A percentile compares a stretch with the other conserved stretches of the same genome.
Evolutionary conservation across 2,888 invertebrate genomes (phyloP).

Genomic region (Mantis religiosa): DNA sequence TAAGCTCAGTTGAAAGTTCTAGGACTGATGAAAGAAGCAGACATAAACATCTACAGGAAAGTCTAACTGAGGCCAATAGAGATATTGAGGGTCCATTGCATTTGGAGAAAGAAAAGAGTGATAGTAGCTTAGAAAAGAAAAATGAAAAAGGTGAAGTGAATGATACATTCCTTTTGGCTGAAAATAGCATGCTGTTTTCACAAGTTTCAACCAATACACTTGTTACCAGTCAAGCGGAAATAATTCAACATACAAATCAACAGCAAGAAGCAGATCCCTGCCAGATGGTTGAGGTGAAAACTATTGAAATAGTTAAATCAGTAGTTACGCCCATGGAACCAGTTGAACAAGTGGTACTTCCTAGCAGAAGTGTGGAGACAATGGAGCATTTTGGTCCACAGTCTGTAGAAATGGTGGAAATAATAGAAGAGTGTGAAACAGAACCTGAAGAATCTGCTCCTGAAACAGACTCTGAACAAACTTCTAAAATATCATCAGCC

Average conservation of each 20-base stretch:
- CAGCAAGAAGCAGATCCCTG: constrained; percentile 43
- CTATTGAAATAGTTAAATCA: constrained; percentile 63
- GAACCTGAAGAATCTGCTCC: constrained; percentile 40
- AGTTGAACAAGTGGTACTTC: constrained; percentile 45
- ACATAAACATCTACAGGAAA: neutral
- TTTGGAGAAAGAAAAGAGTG: neutral
- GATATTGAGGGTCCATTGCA: constrained; percentile 35
- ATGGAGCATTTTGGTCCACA: constrained; percentile 51
- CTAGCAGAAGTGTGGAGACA: constrained; percentile 52
- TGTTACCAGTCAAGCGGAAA: neutral
- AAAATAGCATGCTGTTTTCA: constrained; percentile 65
- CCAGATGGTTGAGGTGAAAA: constrained; percentile 64
- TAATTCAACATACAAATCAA: neutral
- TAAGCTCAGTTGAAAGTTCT: neutral
- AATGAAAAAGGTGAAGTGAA: constrained; percentile 33
- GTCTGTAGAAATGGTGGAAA: constrained; percentile 47
- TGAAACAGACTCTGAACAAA: constrained; percentile 36
- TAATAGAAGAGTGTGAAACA: constrained; percentile 46
- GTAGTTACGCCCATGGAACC: constrained; percentile 51
- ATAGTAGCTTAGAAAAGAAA: neutral
- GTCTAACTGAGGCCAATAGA: neutral
- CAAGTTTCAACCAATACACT: constrained; percentile 52
- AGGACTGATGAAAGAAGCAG: neutral
- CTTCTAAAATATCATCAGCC: neutral
- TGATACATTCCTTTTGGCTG: constrained; percentile 57